A percentile compares a stretch with the other conserved stretches of the same genome.
These are phyloP conservation scores for Ptychodera flava DNA, from an alignment of 35 echinoderm and acorn worm genomes.

Conservation along the genomic window DNA sequence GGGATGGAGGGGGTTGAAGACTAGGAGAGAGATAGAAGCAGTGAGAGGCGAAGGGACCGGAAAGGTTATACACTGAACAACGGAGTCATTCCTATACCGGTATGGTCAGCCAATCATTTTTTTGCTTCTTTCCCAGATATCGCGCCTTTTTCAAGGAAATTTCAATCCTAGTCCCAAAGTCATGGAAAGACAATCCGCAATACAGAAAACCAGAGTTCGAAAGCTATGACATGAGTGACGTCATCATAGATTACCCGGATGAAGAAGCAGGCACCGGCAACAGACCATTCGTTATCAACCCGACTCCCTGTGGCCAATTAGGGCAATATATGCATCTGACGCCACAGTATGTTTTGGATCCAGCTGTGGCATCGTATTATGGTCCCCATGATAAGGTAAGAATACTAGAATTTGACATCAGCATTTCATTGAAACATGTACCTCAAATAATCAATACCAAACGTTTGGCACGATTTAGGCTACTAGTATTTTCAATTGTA, in stretches of 20 bases:
- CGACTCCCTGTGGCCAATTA: conserved; percentile 60
- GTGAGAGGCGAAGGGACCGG: too few relatives aligned
- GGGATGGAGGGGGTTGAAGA: too few relatives aligned
- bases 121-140: conserved; percentile 21
- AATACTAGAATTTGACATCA: neutral
- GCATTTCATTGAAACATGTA: too few relatives aligned
- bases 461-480: neutral
- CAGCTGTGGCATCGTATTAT: neutral
- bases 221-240: conserved; percentile 74
- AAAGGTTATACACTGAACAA: too few relatives aligned
- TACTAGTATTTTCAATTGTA: too few relatives aligned
- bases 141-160: conserved; percentile 71
- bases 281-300: conserved; percentile 68
- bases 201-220: conserved; percentile 42
- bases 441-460: too few relatives aligned
- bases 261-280: conserved; percentile 11
- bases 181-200: conserved; percentile 30
- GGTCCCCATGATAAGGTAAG: conserved; percentile 36
- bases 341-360: conserved; percentile 44
- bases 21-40: too few relatives aligned
- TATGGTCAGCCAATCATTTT: too few relatives aligned
- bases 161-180: conserved; percentile 71
- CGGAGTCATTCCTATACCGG: too few relatives aligned
- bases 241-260: conserved; percentile 58
- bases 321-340: conserved; percentile 75